Percentiles rank a stretch among this genome's conserved stretches.
These are phyloP conservation scores for Diarsia dahlii DNA, from an alignment of 2,888 invertebrate species.

Conservation along the genomic window DNA sequence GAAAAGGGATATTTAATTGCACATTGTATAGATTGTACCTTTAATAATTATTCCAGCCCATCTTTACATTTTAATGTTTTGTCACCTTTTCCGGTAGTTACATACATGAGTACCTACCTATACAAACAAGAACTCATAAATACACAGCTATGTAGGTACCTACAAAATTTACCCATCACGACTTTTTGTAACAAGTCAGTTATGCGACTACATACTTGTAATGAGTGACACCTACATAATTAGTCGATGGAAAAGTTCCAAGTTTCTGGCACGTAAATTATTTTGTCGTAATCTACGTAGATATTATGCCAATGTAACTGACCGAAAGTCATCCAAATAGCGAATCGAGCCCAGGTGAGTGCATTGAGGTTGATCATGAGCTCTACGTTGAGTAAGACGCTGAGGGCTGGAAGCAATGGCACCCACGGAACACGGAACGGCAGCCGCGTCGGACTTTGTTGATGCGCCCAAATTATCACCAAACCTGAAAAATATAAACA, in stretches of 20 bases:
- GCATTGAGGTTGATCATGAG: constrained; percentile 96
- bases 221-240: constrained; percentile 42
- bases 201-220: constrained; percentile 39
- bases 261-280: constrained; percentile 32
- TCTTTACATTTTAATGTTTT: constrained; percentile 19
- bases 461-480: constrained; percentile 94
- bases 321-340: constrained; percentile 97
- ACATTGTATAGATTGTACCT: background rate
- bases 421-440: constrained; percentile 96
- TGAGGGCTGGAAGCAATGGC: constrained; percentile 94
- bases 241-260: constrained; percentile 38
- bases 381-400: constrained; percentile 95
- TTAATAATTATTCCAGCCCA: constrained; percentile 12
- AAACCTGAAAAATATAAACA: constrained; percentile 88
- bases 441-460: constrained; percentile 93
- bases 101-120: background rate
- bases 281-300: background rate
- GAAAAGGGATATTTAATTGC: constrained; percentile 26
- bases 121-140: background rate
- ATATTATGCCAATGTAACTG: constrained; percentile 67
- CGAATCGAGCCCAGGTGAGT: constrained; percentile 96
- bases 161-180: background rate
- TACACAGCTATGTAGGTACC: background rate
- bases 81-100: constrained; percentile 14
- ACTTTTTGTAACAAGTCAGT: constrained; percentile 8